Conservation (phyloP, 2,888 invertebrate genomes). For the Anoplius nigerrimus region DNA sequence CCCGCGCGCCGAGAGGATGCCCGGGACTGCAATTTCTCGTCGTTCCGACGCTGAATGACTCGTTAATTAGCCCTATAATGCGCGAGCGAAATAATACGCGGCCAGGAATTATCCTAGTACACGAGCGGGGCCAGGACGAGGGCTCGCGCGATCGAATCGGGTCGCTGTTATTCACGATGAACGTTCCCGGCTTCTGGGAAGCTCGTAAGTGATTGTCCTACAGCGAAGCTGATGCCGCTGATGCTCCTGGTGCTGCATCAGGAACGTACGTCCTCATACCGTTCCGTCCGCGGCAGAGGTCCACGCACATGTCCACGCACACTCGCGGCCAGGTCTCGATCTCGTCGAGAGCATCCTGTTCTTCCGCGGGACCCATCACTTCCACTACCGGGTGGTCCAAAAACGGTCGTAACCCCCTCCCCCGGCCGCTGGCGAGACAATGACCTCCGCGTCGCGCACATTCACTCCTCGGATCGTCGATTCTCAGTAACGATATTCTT, state of each 20-base stretch:
- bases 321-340: slow-evolving; percentile 6
- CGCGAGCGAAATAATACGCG: slow-evolving; percentile 11
- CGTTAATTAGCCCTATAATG: slow-evolving; percentile 24
- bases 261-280: not conserved
- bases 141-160: not conserved
- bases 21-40: slow-evolving; percentile 20
- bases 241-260: not conserved
- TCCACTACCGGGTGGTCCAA: slow-evolving; percentile 5
- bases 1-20: slow-evolving; percentile 12
- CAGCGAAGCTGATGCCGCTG: not conserved
- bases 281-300: not conserved
- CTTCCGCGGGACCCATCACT: not conserved
- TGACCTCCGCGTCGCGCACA: too few relatives aligned
- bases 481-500: too few relatives aligned
- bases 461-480: too few relatives aligned
- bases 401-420: too few relatives aligned
- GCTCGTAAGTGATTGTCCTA: not conserved
- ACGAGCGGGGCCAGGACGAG: too few relatives aligned
- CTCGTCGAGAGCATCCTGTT: not conserved
- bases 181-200: not conserved
- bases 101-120: not conserved
- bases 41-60: slow-evolving; percentile 14
- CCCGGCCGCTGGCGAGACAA: too few relatives aligned
- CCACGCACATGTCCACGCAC: slow-evolving; percentile 11
- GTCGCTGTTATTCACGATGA: not conserved